phyloP scores from a whole-genome alignment of 2,113 vertebrate species.

The Brachionichthys hirsutus region DNA sequence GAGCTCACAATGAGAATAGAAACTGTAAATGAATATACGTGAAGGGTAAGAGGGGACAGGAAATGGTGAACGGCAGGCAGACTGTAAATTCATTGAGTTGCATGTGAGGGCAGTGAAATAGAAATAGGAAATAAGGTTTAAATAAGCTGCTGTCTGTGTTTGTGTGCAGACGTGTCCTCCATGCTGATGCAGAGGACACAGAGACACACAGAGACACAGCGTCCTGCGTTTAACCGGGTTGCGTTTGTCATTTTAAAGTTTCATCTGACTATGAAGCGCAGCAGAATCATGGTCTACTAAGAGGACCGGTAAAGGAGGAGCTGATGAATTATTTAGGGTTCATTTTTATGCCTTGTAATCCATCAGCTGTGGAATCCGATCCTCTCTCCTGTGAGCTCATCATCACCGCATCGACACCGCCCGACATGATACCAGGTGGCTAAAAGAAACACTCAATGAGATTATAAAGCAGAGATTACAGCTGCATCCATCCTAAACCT shows the following conservation, averaged over 20 bases:
- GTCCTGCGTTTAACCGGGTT: conserved; percentile 47
- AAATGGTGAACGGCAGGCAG: background rate
- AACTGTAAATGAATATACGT: too few relatives aligned
- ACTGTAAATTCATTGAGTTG: too few relatives aligned
- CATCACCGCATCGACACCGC: background rate
- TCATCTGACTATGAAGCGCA: conserved; percentile 3
- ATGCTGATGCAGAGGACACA: conserved; percentile 66
- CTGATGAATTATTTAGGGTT: conserved; percentile 50
- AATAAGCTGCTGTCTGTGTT: background rate
- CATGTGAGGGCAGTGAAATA: too few relatives aligned
- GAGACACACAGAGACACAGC: conserved; percentile 37
- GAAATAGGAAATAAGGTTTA: too few relatives aligned
- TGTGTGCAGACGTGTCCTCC: conserved; percentile 55
- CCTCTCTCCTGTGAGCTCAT: conserved; percentile 8
- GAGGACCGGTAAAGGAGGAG: conserved; percentile 2
- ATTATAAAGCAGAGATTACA: too few relatives aligned
- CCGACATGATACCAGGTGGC: background rate
- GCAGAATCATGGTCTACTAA: conserved; percentile 26
- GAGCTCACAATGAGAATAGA: too few relatives aligned
- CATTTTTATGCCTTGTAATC: conserved; percentile 47
- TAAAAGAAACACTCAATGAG: conserved; percentile 5
- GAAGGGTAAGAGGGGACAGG: too few relatives aligned
- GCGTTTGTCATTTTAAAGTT: conserved; percentile 47
- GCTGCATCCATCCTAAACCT: too few relatives aligned
- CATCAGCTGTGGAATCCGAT: conserved; percentile 6